Conservation (phyloP, 2,797 vertebrate genomes). For the Melanogrammus aeglefinus region DNA sequence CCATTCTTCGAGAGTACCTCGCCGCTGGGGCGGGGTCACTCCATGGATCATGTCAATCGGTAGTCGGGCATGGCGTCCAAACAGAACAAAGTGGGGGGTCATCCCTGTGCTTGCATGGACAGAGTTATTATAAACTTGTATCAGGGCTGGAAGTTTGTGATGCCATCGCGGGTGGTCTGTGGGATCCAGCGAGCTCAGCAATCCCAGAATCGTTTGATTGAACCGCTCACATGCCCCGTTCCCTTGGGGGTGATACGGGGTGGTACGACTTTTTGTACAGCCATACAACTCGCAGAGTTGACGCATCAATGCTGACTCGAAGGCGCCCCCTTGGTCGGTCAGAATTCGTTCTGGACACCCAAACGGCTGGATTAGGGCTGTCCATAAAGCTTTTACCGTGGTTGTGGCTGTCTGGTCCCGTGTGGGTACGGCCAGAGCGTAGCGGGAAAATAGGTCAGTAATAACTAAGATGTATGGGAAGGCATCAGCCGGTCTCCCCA, state of each 20-base stretch:
- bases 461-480: constrained; percentile 9
- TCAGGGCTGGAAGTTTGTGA: not conserved
- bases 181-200: not conserved
- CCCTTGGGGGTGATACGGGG: constrained; percentile 52
- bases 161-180: not conserved
- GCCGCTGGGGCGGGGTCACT: not conserved
- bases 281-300: not conserved
- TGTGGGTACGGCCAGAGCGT: constrained; percentile 10
- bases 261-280: not conserved
- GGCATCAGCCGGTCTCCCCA: constrained; percentile 1
- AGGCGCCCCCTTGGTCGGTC: constrained; percentile 9
- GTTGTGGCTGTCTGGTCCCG: constrained; percentile 5
- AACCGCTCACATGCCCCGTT: constrained; percentile 3
- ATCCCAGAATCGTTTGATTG: not conserved
- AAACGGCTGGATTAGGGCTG: not conserved
- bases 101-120: not conserved
- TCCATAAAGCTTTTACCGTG: not conserved
- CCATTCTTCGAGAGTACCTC: not conserved
- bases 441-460: constrained; percentile 8
- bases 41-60: constrained; percentile 5
- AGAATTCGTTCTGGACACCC: constrained; percentile 7
- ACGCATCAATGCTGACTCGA: too few relatives aligned
- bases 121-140: constrained; percentile 11
- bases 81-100: constrained; percentile 12
- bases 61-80: constrained; percentile 16